Conservation (phyloP, 2,888 invertebrate genomes). For the Pocota personata region DNA sequence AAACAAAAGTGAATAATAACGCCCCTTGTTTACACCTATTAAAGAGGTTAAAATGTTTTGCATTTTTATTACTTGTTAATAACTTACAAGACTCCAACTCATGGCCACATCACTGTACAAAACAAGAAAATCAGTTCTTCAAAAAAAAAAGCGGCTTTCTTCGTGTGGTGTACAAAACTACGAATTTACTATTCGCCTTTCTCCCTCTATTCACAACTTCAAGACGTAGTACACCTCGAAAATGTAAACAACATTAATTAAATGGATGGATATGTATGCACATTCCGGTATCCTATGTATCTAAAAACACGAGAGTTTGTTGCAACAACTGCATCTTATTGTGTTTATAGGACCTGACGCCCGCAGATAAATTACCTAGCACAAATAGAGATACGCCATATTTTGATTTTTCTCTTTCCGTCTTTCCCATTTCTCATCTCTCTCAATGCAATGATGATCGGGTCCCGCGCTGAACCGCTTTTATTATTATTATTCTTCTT, state of each 20-base stretch:
- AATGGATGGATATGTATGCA: slow-evolving; percentile 41
- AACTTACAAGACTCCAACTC: background rate
- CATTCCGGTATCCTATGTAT: slow-evolving; percentile 20
- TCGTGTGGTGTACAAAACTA: background rate
- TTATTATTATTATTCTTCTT: slow-evolving; percentile 24
- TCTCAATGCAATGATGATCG: slow-evolving; percentile 3
- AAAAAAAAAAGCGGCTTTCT: background rate
- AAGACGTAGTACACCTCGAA: slow-evolving; percentile 7
- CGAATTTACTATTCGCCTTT: background rate
- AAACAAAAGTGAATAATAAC: background rate
- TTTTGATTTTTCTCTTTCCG: slow-evolving; percentile 25
- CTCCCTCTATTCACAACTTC: too few relatives aligned
- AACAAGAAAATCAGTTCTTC: background rate
- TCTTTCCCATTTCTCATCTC: slow-evolving; percentile 7
- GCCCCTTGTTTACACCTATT: too few relatives aligned
- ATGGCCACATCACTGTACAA: background rate
- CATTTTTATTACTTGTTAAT: background rate
- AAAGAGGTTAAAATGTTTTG: background rate
- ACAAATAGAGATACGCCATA: slow-evolving; percentile 28
- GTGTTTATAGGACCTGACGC: slow-evolving; percentile 32
- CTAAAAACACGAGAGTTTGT: slow-evolving; percentile 7
- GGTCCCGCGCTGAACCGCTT: slow-evolving; percentile 13
- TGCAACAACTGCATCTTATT: slow-evolving; percentile 35
- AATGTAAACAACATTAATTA: slow-evolving; percentile 60
- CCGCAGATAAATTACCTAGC: slow-evolving; percentile 36